phyloP scores from a whole-genome alignment of 2,113 vertebrate genomes.

The Vidua macroura region DNA sequence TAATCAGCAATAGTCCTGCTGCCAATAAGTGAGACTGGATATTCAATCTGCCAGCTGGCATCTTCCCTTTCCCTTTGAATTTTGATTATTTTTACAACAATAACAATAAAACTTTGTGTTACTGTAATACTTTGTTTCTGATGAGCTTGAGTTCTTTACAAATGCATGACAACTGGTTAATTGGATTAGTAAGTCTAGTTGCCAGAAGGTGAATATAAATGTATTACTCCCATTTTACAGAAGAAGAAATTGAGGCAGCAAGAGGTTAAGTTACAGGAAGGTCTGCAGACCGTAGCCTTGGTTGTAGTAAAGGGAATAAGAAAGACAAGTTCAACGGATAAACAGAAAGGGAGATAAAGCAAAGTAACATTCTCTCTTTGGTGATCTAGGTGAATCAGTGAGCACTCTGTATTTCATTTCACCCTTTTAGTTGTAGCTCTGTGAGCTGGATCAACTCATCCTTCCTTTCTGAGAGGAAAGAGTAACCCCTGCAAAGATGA shows the following conservation, averaged over 20 bases:
- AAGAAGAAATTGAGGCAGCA: neutral
- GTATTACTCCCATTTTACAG: neutral
- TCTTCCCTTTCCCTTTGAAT: slow-evolving; percentile 11
- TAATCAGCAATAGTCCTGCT: slow-evolving; percentile 11
- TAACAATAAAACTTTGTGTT: slow-evolving; percentile 15
- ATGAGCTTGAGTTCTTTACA: neutral
- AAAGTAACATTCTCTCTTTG: neutral
- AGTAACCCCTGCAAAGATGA: neutral
- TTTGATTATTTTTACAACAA: slow-evolving; percentile 42
- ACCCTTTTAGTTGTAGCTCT: neutral
- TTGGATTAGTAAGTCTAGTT: neutral
- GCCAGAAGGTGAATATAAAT: neutral
- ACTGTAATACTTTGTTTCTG: neutral
- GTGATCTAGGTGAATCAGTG: neutral
- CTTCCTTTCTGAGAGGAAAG: neutral
- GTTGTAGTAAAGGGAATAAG: neutral
- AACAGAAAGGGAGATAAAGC: neutral
- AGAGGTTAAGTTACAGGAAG: neutral
- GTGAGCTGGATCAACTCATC: neutral
- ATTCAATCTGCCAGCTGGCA: slow-evolving; percentile 35
- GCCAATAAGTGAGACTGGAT: slow-evolving; percentile 26
- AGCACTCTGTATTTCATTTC: neutral
- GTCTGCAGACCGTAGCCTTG: neutral
- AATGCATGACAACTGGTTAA: neutral
- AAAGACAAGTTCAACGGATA: neutral